A percentile compares a stretch with the other conserved stretches of the same genome.
These are phyloP conservation scores for Calypte anna DNA, from an alignment of 2,113 vertebrate species.

Conservation along the genomic window DNA sequence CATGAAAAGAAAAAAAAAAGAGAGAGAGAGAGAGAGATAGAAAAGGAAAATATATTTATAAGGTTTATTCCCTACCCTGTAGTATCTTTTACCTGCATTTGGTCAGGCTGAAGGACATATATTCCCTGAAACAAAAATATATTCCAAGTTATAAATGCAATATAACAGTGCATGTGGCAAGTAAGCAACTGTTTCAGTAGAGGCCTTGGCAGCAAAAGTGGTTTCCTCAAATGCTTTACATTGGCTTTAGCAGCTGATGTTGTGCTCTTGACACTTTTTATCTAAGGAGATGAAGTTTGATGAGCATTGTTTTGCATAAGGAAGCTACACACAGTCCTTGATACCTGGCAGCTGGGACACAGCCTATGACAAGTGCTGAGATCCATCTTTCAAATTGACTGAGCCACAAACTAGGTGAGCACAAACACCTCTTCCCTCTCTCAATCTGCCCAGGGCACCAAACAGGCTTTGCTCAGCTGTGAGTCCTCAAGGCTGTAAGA, in stretches of 20 bases:
- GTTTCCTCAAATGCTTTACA: too few species aligned
- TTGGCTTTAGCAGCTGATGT: too few species aligned
- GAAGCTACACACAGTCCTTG: not conserved
- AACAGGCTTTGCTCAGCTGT: not conserved
- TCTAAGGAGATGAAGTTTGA: not conserved
- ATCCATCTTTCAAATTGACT: not conserved
- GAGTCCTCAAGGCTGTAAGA: not conserved
- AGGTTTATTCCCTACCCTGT: not conserved
- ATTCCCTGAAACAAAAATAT: conserved; percentile 81
- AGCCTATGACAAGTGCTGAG: not conserved
- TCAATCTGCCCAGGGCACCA: not conserved
- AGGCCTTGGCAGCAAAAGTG: not conserved
- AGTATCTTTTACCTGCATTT: conserved; percentile 89
- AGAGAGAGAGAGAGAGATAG: not conserved
- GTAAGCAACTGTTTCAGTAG: not conserved
- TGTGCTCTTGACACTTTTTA: too few species aligned
- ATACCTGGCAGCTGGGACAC: not conserved
- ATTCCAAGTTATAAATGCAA: conserved; percentile 31
- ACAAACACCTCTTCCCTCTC: not conserved
- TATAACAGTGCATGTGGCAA: not conserved
- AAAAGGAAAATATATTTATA: not conserved
- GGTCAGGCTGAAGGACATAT: conserved; percentile 90
- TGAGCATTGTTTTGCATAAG: not conserved
- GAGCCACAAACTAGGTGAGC: not conserved
- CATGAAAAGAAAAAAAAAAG: not conserved